phyloP scores from a whole-genome alignment of 2,113 vertebrate genomes.

The Petroica traversi region DNA sequence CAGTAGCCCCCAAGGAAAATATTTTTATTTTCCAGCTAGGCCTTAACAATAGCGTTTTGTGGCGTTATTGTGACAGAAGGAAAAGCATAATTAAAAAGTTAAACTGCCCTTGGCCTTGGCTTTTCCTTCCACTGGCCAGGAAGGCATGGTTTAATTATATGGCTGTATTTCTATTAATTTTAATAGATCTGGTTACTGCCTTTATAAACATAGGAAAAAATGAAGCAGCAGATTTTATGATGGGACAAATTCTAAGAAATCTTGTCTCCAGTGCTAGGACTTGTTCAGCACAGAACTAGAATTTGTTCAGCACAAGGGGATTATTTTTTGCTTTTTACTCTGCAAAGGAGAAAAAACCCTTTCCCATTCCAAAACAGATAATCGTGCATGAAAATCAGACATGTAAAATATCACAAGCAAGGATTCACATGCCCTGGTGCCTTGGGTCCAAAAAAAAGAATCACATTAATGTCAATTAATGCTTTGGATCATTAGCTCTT shows the following conservation, averaged over 20 bases:
- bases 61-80: background rate
- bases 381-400: background rate
- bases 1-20: background rate
- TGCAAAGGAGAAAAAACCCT: background rate
- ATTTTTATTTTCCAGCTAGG: constrained; percentile 31
- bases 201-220: background rate
- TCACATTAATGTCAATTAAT: constrained; percentile 46
- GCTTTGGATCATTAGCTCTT: constrained; percentile 62
- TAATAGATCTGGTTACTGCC: background rate
- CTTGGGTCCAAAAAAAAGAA: constrained; percentile 4
- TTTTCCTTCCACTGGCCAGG: background rate
- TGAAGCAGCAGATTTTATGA: background rate
- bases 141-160: background rate
- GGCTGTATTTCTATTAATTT: background rate
- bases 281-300: no score
- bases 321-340: background rate
- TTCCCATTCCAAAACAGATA: background rate
- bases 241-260: background rate
- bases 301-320: background rate
- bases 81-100: background rate
- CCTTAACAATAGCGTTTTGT: background rate
- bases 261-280: background rate
- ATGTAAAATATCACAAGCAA: background rate
- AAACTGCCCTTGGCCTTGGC: background rate
- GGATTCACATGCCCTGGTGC: background rate